A percentile compares a stretch with the other conserved stretches of the same genome.
phyloP scores from a whole-genome alignment of 2,888 invertebrate genomes.

The Pyrgus malvae region DNA sequence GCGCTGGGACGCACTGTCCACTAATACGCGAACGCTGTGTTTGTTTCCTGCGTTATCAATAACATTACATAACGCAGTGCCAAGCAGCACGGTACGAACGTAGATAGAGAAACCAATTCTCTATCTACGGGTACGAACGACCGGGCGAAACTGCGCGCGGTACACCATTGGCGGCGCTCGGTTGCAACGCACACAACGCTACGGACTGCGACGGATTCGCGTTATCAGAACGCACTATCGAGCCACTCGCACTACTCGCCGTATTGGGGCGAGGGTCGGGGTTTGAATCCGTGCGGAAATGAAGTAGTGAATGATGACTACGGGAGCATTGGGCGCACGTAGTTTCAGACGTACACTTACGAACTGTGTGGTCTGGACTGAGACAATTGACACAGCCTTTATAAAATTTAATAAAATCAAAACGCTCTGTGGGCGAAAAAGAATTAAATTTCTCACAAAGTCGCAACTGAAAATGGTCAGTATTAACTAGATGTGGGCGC shows the following conservation, averaged over 20 bases:
- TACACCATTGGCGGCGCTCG: background rate
- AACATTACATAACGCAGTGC: conserved; percentile 6
- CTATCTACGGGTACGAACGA: too few species aligned
- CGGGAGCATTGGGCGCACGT: background rate
- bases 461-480: conserved; percentile 9
- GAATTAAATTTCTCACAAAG: conserved; percentile 7
- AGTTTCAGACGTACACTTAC: background rate
- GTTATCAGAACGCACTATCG: background rate
- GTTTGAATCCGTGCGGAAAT: background rate
- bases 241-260: background rate
- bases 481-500: too few species aligned
- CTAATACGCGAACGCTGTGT: conserved; percentile 1
- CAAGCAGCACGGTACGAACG: background rate
- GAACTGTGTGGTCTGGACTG: conserved; percentile 13
- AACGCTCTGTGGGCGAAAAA: conserved; percentile 2
- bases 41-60: conserved; percentile 1
- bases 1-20: conserved; percentile 12
- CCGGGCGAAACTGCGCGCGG: background rate
- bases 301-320: conserved; percentile 4
- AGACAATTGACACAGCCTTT: conserved; percentile 8
- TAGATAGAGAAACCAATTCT: too few species aligned
- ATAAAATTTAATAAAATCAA: conserved; percentile 4
- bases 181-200: background rate
- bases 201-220: background rate
- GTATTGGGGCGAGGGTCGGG: background rate